Percentiles rank a stretch among this genome's conserved stretches.
These are phyloP conservation scores for Ranitomeya imitator DNA, from an alignment of 2,113 vertebrate genomes.

Conservation along the genomic window DNA sequence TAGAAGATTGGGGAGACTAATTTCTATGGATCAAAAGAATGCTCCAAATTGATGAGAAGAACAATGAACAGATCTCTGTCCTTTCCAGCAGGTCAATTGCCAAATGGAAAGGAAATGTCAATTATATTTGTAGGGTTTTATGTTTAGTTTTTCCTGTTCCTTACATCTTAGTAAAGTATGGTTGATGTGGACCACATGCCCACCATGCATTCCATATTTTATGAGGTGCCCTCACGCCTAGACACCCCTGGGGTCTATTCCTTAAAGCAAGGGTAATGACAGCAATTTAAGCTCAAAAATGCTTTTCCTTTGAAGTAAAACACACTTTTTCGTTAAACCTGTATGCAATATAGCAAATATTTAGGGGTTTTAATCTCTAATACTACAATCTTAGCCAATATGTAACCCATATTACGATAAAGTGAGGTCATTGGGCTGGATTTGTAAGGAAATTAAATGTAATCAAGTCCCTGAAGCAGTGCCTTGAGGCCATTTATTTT, in stretches of 20 bases:
- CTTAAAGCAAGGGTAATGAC: neutral
- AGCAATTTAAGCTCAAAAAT: neutral
- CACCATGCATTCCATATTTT: neutral
- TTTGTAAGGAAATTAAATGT: neutral
- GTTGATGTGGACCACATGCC: conserved; percentile 11
- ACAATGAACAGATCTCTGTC: conserved; percentile 4
- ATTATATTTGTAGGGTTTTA: neutral
- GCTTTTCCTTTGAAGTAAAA: neutral
- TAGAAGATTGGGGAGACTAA: neutral
- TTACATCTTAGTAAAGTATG: neutral
- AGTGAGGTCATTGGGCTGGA: neutral
- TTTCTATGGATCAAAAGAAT: neutral
- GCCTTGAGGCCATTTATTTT: neutral
- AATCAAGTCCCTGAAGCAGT: neutral
- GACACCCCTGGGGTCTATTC: conserved; percentile 7
- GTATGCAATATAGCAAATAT: neutral
- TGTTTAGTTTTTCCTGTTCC: neutral
- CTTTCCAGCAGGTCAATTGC: neutral
- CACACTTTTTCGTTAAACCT: neutral
- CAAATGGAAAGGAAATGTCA: neutral
- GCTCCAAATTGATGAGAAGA: neutral
- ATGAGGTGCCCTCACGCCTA: conserved; percentile 2
- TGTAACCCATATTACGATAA: neutral
- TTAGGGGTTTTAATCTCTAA: neutral
- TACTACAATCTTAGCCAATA: neutral